Evolutionary conservation across 30 jellyfish, hydroid and myxozoan species (phyloP).

Genomic region (Chrysaora quinquecirrha): DNA sequence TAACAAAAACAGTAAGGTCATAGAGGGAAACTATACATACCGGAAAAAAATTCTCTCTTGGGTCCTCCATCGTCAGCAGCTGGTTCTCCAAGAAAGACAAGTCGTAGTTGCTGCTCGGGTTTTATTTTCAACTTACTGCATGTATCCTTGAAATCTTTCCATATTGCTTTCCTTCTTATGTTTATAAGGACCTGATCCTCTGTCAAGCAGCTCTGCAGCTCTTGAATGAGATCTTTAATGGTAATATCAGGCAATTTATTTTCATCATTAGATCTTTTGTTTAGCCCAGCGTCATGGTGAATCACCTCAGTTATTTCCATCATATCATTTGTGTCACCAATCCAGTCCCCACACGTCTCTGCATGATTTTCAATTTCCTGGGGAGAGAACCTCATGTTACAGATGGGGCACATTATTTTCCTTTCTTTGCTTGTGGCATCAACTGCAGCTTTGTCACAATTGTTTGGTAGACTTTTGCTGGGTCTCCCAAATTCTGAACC

Average conservation of each 20-base stretch:
- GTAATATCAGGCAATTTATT: too few relatives aligned
- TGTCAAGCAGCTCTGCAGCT: too few relatives aligned
- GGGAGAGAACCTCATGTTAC: not conserved
- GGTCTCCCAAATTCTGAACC: too few relatives aligned
- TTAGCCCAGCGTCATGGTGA: not conserved
- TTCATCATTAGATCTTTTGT: too few relatives aligned
- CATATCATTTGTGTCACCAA: not conserved
- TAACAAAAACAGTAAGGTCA: too few relatives aligned
- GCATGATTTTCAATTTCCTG: not conserved
- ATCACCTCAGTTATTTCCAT: not conserved
- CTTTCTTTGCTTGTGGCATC: not conserved
- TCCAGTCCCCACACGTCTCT: not conserved
- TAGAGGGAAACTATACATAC: too few relatives aligned
- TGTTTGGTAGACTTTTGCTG: too few relatives aligned
- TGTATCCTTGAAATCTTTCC: conserved; percentile 2
- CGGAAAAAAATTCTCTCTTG: conserved; percentile 16
- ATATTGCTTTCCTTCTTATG: not conserved
- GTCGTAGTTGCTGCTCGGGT: not conserved
- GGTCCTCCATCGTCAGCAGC: conserved; percentile 36
- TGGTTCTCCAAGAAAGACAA: conserved; percentile 25
- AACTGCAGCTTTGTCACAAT: too few relatives aligned
- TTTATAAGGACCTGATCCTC: too few relatives aligned
- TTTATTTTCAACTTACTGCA: not conserved
- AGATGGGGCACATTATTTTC: not conserved
- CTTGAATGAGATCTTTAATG: too few relatives aligned